Base-by-base conservation (phyloP, 2,888 invertebrate genomes). In the Drosophila acutilabella region DNA sequence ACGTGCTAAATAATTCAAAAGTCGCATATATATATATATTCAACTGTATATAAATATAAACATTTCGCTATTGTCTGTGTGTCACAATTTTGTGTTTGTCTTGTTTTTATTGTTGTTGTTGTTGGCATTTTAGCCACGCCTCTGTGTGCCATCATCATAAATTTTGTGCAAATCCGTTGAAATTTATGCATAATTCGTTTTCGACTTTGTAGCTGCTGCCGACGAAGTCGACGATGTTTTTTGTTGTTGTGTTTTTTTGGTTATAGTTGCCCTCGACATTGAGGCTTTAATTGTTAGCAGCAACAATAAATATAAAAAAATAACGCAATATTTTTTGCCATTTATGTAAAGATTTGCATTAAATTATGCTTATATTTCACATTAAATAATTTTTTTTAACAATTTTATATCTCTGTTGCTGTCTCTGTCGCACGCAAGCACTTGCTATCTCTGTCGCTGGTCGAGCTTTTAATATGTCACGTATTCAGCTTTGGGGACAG, bases 101-200 rank as follows among this genome's bases (percentile, higher is more conserved):
- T 40, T 45, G 18, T 23, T 57, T 33, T 13, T 48, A 38, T 36
- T 48, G 42, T 36, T 57, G 45, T 10, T 59, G 48, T 18, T 51
- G 38, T 14, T 61, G 54, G 18, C 23, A 52, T 10, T 38, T 64
- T 58, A 36, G 74, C 59, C 66, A 64, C 71, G 74, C 75, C 75
- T 53, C 51, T 65, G 48, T 58, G 38, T 53, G 62, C 41, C 56
- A 67, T 58, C 71, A 64, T 52, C 76, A 71, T 83, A 78, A 78
- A 72, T 71, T 71, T 64, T 72, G 59, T 67, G 76, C 71, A 76
- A 83, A 81, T 83, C 79, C 69, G 59, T 44, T 72, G 57, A 80
- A 81, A 83, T 83, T 57, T 76, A 78, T 81, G 81, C 79, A 81
- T 81, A 70, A 78, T 78, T 78, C 71, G 79, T 81, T 52, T 71